Base-by-base conservation (phyloP, 2,888 invertebrate species). In the Ochropacha duplaris region DNA sequence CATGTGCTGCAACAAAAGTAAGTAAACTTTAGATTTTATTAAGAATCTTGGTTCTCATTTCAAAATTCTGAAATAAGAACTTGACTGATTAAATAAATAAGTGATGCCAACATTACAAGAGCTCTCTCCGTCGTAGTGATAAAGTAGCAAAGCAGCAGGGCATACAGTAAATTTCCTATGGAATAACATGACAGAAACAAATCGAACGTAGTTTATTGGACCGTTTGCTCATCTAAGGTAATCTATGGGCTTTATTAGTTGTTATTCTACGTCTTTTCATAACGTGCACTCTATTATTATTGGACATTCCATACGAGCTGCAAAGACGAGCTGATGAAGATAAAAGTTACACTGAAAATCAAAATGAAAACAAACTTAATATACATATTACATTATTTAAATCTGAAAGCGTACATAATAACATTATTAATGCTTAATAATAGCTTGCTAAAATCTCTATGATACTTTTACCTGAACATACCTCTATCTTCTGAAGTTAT, bases 1-100 rank as follows among this genome's bases (percentile, higher is more conserved):
- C 93, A 95, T 94, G 84, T 95, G 95, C 96, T 96, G 93, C 0
- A 82, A 79, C 49, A 58, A 54, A 54, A 60, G n/a, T 54, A 26
- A 28, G 14, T 12, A 9, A 4, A 39, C 0, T 8, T 44, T 4
- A 9, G 19, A 44, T 3, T 6, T 44, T 19, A 36, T n/a, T 19
- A n/a, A 19, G 16, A 9, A 19, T 19, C 8, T 44, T 44, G 8
- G 19, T 39, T n/a, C 39, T 39, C 6, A 16, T 16, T 39, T 39
- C 4, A 16, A 39, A 39, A 39, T 6, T 16, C n/a, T 28, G 1
- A 39, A 16, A 16, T 16, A 39, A 16, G 39, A 16, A 34, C 14
- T n/a, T 16, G 2, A 4, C 0, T 0, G 5, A 16, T 16, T 39
- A 4, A n/a, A 3, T 14, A 36, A 3, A 36, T 36, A 4, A n/a